Evolutionary conservation across 2,888 invertebrate genomes (phyloP).

Genomic region (Hemistola chrysoprasaria): DNA sequence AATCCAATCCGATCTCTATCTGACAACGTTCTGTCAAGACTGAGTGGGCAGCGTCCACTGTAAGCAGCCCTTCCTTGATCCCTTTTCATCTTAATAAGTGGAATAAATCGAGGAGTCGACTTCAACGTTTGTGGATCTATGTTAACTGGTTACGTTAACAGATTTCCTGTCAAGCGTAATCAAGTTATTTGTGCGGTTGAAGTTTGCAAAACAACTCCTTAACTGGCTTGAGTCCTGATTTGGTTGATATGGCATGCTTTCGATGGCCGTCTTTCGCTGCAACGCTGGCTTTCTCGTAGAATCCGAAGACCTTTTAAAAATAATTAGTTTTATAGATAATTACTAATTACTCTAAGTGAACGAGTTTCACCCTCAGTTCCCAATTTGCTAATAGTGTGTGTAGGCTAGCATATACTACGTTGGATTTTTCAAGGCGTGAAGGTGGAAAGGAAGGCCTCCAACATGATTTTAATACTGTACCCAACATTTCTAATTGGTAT

Average conservation of each 20-base stretch:
- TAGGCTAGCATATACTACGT: too few relatives aligned
- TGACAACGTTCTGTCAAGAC: slow-evolving; percentile 31
- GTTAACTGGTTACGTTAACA: slow-evolving; percentile 29
- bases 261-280: too few relatives aligned
- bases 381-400: too few relatives aligned
- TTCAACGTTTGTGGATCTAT: slow-evolving; percentile 16
- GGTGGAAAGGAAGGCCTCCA: too few relatives aligned
- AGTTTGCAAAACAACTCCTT: slow-evolving; percentile 32
- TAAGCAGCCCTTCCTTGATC: slow-evolving; percentile 21
- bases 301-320: too few relatives aligned
- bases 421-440: too few relatives aligned
- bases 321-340: too few relatives aligned
- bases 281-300: too few relatives aligned
- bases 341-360: too few relatives aligned
- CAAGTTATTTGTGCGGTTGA: slow-evolving; percentile 39
- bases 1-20: slow-evolving; percentile 38
- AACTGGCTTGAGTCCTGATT: slow-evolving; percentile 33
- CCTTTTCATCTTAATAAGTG: background rate
- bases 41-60: slow-evolving; percentile 34
- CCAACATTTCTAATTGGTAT: too few relatives aligned
- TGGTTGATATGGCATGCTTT: slow-evolving; percentile 28
- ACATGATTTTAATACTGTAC: too few relatives aligned
- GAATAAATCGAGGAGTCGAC: slow-evolving; percentile 1
- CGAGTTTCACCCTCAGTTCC: too few relatives aligned
- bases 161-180: slow-evolving; percentile 37